Percentiles rank a stretch among this genome's conserved stretches.
These are phyloP conservation scores for Meteorus sp. DNA, from an alignment of 1,140 invertebrate genomes.

Conservation along the genomic window DNA sequence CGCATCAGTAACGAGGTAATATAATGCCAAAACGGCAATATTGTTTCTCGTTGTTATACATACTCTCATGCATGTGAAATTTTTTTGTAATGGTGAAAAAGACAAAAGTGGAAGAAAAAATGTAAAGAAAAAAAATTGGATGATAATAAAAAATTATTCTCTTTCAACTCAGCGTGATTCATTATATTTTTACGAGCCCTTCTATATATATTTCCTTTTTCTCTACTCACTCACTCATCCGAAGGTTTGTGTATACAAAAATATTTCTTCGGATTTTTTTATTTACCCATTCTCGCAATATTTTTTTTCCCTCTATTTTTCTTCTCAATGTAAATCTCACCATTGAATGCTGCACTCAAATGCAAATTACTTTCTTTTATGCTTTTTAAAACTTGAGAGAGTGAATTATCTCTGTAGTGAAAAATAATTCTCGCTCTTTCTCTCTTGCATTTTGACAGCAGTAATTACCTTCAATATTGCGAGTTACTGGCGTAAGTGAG, in stretches of 20 bases:
- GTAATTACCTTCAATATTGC: background rate
- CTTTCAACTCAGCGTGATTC: too few species aligned
- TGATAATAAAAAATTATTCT: too few species aligned
- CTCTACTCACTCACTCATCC: too few species aligned
- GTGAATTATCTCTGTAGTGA: constrained; percentile 2
- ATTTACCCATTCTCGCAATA: background rate
- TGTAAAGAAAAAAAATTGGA: too few species aligned
- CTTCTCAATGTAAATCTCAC: background rate
- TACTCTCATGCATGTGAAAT: background rate
- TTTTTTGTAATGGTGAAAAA: too few species aligned
- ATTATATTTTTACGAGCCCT: too few species aligned
- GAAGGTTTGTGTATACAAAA: too few species aligned
- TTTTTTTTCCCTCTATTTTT: background rate
- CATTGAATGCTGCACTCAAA: constrained; percentile 8
- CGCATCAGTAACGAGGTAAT: constrained; percentile 26
- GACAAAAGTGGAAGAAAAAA: too few species aligned
- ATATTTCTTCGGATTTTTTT: too few species aligned
- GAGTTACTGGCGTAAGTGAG: too few species aligned
- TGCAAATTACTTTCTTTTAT: constrained; percentile 9
- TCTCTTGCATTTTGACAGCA: background rate
- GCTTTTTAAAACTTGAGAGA: background rate
- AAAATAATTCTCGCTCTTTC: background rate
- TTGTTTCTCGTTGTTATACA: constrained; percentile 27
- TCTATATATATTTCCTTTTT: too few species aligned
- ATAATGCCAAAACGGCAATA: constrained; percentile 37